phyloP scores from a whole-genome alignment of 2,888 invertebrate genomes.

The Microdon myrmicae region DNA sequence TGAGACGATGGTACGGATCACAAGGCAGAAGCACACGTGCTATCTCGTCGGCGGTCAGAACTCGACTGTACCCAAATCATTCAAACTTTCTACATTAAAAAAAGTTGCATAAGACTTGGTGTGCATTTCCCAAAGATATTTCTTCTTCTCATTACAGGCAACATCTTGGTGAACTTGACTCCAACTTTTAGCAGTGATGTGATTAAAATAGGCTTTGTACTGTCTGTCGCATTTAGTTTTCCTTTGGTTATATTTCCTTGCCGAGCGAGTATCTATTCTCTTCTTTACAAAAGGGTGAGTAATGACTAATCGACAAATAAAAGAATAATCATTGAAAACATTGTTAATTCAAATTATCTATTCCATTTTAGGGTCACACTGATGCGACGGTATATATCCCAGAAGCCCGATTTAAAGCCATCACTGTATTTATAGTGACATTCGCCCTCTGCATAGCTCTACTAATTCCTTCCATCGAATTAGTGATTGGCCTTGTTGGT shows the following conservation, averaged over 20 bases:
- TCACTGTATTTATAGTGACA: conserved; percentile 83
- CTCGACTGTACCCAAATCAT: too few relatives aligned
- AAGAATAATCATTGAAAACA: conserved; percentile 3
- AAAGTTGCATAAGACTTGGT: too few relatives aligned
- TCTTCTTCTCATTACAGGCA: too few relatives aligned
- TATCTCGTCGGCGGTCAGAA: too few relatives aligned
- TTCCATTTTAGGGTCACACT: conserved; percentile 71
- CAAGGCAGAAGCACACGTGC: too few relatives aligned
- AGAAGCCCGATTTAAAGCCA: conserved; percentile 80
- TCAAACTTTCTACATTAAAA: too few relatives aligned
- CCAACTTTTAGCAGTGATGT: conserved; percentile 85
- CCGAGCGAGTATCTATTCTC: conserved; percentile 90
- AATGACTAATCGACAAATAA: not conserved
- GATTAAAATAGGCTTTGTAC: conserved; percentile 93
- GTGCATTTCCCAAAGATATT: too few relatives aligned
- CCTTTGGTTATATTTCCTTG: conserved; percentile 97
- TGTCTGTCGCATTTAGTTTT: conserved; percentile 95
- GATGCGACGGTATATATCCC: conserved; percentile 84
- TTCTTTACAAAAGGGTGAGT: conserved; percentile 84
- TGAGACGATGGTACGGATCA: too few relatives aligned
- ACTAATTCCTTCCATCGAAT: conserved; percentile 91
- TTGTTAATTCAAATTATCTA: not conserved
- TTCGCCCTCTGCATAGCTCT: conserved; percentile 83
- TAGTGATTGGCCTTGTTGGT: conserved; percentile 92
- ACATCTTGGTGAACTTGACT: conserved; percentile 88